Percentiles rank a stretch among this genome's conserved stretches.
Evolutionary conservation across 1,140 invertebrate species (phyloP).

Genomic region (Eubasilissa regina): DNA sequence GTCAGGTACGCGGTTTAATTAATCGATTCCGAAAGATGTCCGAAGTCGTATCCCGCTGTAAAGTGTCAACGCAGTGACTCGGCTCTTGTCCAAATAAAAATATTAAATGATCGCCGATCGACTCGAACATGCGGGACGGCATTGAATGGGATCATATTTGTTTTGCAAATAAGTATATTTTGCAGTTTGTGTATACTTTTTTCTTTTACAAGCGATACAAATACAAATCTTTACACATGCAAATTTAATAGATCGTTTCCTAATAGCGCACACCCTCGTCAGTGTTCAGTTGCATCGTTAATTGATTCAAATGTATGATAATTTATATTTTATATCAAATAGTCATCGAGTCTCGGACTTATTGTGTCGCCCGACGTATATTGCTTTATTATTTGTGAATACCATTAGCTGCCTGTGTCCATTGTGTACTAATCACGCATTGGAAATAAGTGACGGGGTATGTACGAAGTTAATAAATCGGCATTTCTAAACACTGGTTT

Average conservation of each 20-base stretch:
- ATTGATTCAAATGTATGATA: slow-evolving; percentile 20
- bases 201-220: not conserved
- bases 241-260: not conserved
- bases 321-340: slow-evolving; percentile 19
- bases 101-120: too few relatives aligned
- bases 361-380: not conserved
- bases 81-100: too few relatives aligned
- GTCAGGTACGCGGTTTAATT: too few relatives aligned
- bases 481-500: not conserved
- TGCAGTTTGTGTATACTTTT: too few relatives aligned
- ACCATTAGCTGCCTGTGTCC: not conserved
- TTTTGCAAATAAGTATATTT: too few relatives aligned
- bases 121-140: too few relatives aligned
- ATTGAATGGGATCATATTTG: too few relatives aligned
- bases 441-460: not conserved
- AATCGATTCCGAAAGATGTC: too few relatives aligned
- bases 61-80: too few relatives aligned
- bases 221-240: slow-evolving; percentile 2
- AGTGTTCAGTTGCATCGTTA: slow-evolving; percentile 2
- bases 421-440: slow-evolving; percentile 10
- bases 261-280: not conserved
- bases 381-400: not conserved
- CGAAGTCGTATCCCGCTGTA: too few relatives aligned
- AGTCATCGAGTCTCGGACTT: not conserved
- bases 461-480: slow-evolving; percentile 5